Evolutionary conservation across 2,113 vertebrate genomes (phyloP).

Genomic region (Apodemus sylvaticus): DNA sequence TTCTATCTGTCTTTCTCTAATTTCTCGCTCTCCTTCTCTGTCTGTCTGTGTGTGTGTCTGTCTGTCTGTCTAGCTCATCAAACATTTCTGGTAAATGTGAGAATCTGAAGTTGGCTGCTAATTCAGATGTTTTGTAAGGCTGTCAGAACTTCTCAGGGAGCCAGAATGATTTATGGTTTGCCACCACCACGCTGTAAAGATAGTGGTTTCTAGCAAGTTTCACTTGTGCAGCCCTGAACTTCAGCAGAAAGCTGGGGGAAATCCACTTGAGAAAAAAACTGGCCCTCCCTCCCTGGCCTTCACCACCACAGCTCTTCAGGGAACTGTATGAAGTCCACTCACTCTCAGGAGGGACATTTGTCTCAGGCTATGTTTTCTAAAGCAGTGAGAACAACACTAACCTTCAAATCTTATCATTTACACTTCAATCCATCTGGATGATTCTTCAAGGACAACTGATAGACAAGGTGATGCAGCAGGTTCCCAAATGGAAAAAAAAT

Average conservation of each 20-base stretch:
- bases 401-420: background rate
- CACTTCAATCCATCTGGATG: background rate
- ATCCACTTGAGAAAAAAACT: background rate
- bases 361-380: background rate
- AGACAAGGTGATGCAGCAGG: background rate
- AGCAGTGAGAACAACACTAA: background rate
- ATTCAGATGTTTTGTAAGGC: background rate
- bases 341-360: background rate
- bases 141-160: background rate
- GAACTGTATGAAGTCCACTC: background rate
- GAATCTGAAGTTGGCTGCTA: background rate
- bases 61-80: background rate
- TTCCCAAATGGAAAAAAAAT: background rate
- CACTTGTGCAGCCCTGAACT: background rate
- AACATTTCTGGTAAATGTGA: slow-evolving; percentile 35
- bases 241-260: slow-evolving; percentile 26
- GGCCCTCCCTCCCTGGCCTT: background rate
- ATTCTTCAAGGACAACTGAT: background rate
- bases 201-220: slow-evolving; percentile 36
- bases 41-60: background rate
- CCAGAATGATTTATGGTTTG: slow-evolving; percentile 53
- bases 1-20: no score
- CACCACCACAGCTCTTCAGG: background rate
- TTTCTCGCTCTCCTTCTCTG: background rate
- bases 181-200: background rate